Evolutionary conservation across 1,140 invertebrate genomes (phyloP), one percentile per base, ranked within the genome.

Genomic region (Zaprionus kolodkinae): DNA sequence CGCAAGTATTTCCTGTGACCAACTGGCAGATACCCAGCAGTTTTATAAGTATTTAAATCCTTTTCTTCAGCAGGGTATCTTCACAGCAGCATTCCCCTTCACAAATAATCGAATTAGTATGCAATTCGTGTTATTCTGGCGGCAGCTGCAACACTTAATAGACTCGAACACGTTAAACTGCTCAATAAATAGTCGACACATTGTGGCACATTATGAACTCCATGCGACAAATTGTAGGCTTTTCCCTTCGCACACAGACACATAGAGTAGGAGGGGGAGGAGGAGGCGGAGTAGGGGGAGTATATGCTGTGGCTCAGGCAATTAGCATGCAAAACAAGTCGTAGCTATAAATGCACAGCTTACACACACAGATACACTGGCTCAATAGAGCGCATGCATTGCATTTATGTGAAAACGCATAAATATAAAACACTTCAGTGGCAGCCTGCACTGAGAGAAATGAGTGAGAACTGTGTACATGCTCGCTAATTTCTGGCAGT

Each of bases 261-360:
- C 30, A 38, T 45, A 57, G 1, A 60, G 36, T 12, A 40, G 17
- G 27, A 13, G 35, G 21, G 2, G 21, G 21, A 21, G n/a, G 38
- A 2, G 38, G 7, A 33, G 30, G n/a, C n/a, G n/a, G 6, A 48
- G 15, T 17, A 48, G 45, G 35, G 30, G 3, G 35, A 38, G 3
- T 13, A 30, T 30, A 30, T 4, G n/a, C 17, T 62, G 38, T 50
- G 48, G 38, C 56, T 78, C 66, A 72, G 73, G 73, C 84, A 88
- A 88, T 88, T 88, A 88, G 84, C 77, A 88, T 88, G 80, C 85
- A 89, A 84, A 88, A 88, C 84, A 88, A 88, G 80, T 84, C 50
- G 59, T 56, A 74, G 68, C 84, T 43, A 87, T 87, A 78, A 83
- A 88, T 83, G 80, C 65, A 83, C 84, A 79, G 62, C 84, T 74